Conservation (phyloP, 2,797 vertebrate species). For the Sebastes variabilis region DNA sequence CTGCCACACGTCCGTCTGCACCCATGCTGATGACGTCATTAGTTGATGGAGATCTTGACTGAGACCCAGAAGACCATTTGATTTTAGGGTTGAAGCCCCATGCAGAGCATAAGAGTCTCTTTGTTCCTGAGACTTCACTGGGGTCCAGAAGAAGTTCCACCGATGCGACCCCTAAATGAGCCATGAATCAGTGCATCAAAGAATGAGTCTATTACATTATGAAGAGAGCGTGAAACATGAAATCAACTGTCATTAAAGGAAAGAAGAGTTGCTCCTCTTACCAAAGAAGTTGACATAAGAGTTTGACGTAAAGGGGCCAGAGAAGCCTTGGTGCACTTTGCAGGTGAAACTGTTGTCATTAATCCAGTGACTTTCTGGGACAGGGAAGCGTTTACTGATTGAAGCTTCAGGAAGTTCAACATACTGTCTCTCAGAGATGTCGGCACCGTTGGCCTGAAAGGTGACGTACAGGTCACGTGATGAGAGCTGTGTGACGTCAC, state of each 20-base stretch:
- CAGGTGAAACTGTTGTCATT: slow-evolving; percentile 48
- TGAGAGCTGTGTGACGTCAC: slow-evolving; percentile 54
- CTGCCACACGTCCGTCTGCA: no score
- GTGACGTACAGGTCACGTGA: slow-evolving; percentile 60
- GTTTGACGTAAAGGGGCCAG: not conserved
- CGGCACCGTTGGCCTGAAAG: slow-evolving; percentile 23
- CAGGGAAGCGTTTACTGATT: slow-evolving; percentile 38
- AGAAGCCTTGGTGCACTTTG: slow-evolving; percentile 58
- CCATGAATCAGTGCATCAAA: not conserved
- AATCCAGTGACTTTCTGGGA: not conserved
- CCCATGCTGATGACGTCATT: not conserved
- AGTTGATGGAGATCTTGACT: not conserved
- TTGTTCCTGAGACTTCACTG: slow-evolving; percentile 19
- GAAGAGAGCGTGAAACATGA: not conserved
- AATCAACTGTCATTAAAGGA: not conserved
- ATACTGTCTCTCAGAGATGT: slow-evolving; percentile 18
- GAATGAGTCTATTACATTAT: not conserved
- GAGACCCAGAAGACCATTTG: slow-evolving; percentile 48
- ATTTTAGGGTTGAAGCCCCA: slow-evolving; percentile 69
- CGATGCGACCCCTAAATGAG: slow-evolving; percentile 42
- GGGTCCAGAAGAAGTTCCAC: slow-evolving; percentile 53
- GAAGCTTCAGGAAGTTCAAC: slow-evolving; percentile 48
- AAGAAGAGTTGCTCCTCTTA: slow-evolving; percentile 31
- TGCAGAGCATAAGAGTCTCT: slow-evolving; percentile 65
- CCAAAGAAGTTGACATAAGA: slow-evolving; percentile 59